Evolutionary conservation across 2,797 vertebrate species (phyloP).

Genomic region (Philypnodon macrostomus): DNA sequence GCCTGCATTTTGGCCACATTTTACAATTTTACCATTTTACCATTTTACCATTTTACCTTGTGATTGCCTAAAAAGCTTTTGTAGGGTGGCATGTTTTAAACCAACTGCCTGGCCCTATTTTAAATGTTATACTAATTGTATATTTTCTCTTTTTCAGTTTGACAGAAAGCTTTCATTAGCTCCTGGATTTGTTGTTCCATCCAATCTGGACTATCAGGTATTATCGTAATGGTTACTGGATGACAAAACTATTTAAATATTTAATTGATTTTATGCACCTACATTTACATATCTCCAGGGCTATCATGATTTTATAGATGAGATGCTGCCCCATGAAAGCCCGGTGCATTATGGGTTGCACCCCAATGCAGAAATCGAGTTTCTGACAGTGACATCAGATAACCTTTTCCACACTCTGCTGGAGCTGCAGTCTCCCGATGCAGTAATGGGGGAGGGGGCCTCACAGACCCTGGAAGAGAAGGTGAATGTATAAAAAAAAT

Average conservation of each 20-base stretch:
- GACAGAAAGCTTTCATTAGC: slow-evolving; percentile 77
- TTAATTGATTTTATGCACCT: background rate
- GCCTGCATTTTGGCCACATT: slow-evolving; percentile 11
- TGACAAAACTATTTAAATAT: background rate
- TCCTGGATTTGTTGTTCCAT: slow-evolving; percentile 76
- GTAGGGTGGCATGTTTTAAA: slow-evolving; percentile 8
- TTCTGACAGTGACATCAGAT: slow-evolving; percentile 79
- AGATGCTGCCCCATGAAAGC: slow-evolving; percentile 79
- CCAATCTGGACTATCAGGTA: slow-evolving; percentile 79
- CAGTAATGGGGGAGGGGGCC: slow-evolving; percentile 74
- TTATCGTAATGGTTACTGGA: background rate
- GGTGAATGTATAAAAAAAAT: too few species aligned
- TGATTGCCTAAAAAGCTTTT: background rate
- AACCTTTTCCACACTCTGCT: slow-evolving; percentile 80
- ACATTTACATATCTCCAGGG: slow-evolving; percentile 49
- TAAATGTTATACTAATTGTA: background rate
- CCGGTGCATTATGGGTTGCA: slow-evolving; percentile 78
- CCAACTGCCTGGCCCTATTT: background rate
- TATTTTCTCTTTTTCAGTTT: slow-evolving; percentile 58
- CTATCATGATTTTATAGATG: slow-evolving; percentile 77
- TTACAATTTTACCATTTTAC: too few species aligned
- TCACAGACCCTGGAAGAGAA: slow-evolving; percentile 81
- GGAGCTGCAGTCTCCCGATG: slow-evolving; percentile 81
- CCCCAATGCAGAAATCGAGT: slow-evolving; percentile 81
- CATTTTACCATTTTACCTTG: too few species aligned